Conservation (phyloP, 2,797 vertebrate genomes). For the Cheirogaleus major region DNA sequence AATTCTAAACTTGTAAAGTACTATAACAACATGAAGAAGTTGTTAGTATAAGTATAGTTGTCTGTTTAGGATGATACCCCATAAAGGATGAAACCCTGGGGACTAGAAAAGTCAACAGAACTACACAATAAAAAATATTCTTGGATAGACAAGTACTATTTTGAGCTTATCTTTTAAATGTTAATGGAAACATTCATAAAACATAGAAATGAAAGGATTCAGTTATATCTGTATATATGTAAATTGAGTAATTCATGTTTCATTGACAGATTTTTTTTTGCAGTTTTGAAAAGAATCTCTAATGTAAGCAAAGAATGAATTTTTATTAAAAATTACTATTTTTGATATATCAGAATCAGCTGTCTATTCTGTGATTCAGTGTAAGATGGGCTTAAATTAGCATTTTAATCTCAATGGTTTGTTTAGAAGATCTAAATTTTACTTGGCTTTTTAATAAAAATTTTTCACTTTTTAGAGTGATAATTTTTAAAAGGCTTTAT, state of each 20-base stretch:
- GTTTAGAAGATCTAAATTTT: constrained; percentile 29
- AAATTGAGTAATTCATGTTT: constrained; percentile 43
- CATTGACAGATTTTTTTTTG: background rate
- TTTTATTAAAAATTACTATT: constrained; percentile 52
- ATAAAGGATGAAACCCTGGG: background rate
- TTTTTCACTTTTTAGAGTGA: constrained; percentile 29
- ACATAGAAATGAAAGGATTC: background rate
- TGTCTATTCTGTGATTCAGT: constrained; percentile 19
- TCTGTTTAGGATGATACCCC: background rate
- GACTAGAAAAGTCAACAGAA: background rate
- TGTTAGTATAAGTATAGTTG: background rate
- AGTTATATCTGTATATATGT: background rate
- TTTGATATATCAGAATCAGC: constrained; percentile 25
- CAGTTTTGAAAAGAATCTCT: constrained; percentile 6
- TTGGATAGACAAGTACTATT: background rate
- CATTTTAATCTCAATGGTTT: constrained; percentile 49
- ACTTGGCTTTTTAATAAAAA: constrained; percentile 19
- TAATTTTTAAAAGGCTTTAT: constrained; percentile 42
- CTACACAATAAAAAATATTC: background rate
- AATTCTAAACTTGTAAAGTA: constrained; percentile 42
- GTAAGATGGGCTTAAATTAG: constrained; percentile 32
- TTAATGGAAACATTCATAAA: constrained; percentile 37
- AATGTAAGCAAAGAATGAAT: background rate
- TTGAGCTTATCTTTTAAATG: constrained; percentile 33
- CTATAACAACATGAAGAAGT: background rate